Evolutionary conservation across 2,797 vertebrate genomes (phyloP), one percentile per base, ranked within the genome.

Genomic region (Acrossocheilus fasciatus): DNA sequence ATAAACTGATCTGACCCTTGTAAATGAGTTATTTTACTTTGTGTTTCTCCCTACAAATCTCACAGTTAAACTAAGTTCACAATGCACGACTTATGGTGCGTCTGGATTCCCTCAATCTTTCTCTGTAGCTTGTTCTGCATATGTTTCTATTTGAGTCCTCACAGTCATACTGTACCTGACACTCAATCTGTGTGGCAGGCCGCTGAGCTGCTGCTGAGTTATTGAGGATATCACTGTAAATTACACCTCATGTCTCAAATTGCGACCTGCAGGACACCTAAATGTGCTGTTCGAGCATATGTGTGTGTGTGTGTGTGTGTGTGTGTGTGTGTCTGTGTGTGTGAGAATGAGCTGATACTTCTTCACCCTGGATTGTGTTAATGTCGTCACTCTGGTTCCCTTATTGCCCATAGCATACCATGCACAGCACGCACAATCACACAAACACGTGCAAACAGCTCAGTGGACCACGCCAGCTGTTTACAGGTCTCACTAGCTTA

Each of bases 221-320:
- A 86, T 88, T 87, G 88, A 64, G 39, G 74, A 83, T 87, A 87
- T 86, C 87, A 88, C 87, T 90, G 87, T 91, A 90, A 93, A 91
- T 90, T 89, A 84, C 80, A 50, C 39, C 74, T 82, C 85, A 66
- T 18, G 39, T 74, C 75, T 80, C 45, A 57, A 36, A 81, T 75
- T 75, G 30, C 43, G 15, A 50, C 26, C 57, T 26, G 30, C 45
- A 54, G 47, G 62, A 76, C 23, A 52, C 43, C 20, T 52, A 84
- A 84, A 84, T 39, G 57, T 64, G 20, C 59, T 11, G 30, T 7
- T 68, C 47, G n/a, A 52, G 7, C 43, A 39, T 39, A 20, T 36
- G n/a, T 41, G 5, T 36, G 36, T 4, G 17, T 23, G 36, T 18
- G 6, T 47, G 41, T 30, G 11, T 7, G n/a, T 41, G 5, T 36